phyloP scores from a whole-genome alignment of 2,888 invertebrate species.

The Plagodis dolabraria region DNA sequence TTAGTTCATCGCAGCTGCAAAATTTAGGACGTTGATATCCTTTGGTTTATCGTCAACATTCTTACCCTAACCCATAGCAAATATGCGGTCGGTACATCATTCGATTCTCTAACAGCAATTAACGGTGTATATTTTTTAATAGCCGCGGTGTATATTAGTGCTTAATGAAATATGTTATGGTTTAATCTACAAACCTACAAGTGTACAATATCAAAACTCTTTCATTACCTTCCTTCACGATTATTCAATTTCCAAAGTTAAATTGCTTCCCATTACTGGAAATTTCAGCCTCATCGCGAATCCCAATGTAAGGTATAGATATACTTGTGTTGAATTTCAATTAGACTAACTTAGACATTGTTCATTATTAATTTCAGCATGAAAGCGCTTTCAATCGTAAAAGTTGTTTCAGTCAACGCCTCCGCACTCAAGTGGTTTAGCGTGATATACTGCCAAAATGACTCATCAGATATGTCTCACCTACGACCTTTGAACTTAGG shows the following conservation, averaged over 20 bases:
- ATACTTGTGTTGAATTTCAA: slow-evolving; percentile 16
- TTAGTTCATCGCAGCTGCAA: too few relatives aligned
- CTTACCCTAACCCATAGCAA: too few relatives aligned
- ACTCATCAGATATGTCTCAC: slow-evolving; percentile 45
- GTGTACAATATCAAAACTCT: slow-evolving; percentile 1
- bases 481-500: slow-evolving; percentile 40
- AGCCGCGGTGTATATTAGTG: too few relatives aligned
- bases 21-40: too few relatives aligned
- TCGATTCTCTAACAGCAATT: too few relatives aligned
- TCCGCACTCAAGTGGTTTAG: slow-evolving; percentile 15
- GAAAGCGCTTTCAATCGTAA: slow-evolving; percentile 21
- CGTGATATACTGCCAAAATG: slow-evolving; percentile 38
- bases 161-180: too few relatives aligned
- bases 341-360: slow-evolving; percentile 27
- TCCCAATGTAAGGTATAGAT: slow-evolving; percentile 1
- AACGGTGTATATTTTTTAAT: too few relatives aligned
- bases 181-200: too few relatives aligned
- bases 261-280: slow-evolving; percentile 17
- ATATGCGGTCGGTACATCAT: too few relatives aligned
- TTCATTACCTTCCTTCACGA: slow-evolving; percentile 10
- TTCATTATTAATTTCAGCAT: slow-evolving; percentile 23
- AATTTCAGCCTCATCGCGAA: slow-evolving; percentile 7
- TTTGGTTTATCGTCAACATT: too few relatives aligned
- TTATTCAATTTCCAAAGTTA: slow-evolving; percentile 19
- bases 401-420: slow-evolving; percentile 17